phyloP scores from a whole-genome alignment of 2,797 vertebrate species.

The Intellagama lesueurii region DNA sequence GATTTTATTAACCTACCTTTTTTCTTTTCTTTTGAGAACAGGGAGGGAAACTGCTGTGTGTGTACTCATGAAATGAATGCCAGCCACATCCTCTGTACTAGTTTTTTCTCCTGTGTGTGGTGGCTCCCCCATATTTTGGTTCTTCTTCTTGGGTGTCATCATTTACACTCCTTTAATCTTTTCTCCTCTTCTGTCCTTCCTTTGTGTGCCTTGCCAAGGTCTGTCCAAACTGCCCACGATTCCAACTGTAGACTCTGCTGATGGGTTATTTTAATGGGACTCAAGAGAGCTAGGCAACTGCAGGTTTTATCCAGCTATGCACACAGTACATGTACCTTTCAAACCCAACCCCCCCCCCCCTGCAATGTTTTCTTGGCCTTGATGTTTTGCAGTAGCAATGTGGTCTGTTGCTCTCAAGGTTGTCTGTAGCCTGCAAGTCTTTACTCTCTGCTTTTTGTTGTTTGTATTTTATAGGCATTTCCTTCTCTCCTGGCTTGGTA shows the following conservation, averaged over 20 bases:
- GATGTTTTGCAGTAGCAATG: background rate
- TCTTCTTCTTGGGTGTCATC: conserved; percentile 14
- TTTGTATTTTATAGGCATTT: conserved; percentile 12
- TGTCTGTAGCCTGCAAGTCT: background rate
- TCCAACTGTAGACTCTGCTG: background rate
- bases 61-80: conserved; percentile 6
- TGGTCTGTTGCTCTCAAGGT: background rate
- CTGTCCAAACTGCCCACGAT: background rate
- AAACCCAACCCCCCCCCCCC: background rate
- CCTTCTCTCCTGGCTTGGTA: background rate
- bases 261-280: background rate
- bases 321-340: background rate
- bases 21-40: background rate
- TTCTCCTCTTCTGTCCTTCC: background rate
- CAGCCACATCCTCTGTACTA: conserved; percentile 36
- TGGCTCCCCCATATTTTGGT: conserved; percentile 28
- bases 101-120: background rate
- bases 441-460: background rate
- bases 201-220: background rate
- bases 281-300: background rate
- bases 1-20: background rate
- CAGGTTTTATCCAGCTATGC: background rate
- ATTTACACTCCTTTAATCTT: background rate
- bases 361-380: background rate
- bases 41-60: conserved; percentile 23